Conservation (phyloP, 2,113 vertebrate genomes). For the Etheostoma spectabile region DNA sequence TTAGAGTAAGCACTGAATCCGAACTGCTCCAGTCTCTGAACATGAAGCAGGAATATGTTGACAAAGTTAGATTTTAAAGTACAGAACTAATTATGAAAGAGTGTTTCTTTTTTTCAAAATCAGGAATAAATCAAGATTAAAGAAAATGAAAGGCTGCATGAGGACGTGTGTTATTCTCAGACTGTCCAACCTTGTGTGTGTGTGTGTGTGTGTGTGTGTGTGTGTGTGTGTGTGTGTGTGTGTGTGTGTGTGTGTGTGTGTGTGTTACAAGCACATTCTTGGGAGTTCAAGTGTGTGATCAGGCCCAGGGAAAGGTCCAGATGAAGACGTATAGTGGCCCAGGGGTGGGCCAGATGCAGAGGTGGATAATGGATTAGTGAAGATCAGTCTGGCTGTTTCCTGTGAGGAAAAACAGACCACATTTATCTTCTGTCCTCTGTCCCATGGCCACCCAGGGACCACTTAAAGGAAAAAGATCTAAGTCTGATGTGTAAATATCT, state of each 20-base stretch:
- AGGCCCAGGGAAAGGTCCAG: constrained; percentile 41
- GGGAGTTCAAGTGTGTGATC: constrained; percentile 28
- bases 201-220: too few relatives aligned
- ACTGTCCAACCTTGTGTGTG: not conserved
- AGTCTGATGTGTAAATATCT: constrained; percentile 44
- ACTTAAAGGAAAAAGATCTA: constrained; percentile 36
- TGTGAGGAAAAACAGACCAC: constrained; percentile 62
- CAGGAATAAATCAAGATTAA: constrained; percentile 7
- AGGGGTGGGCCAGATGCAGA: constrained; percentile 46
- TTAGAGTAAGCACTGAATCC: not conserved
- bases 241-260: not conserved
- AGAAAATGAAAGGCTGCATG: not conserved
- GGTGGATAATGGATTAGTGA: constrained; percentile 55
- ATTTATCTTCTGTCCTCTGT: constrained; percentile 47
- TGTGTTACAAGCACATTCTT: not conserved
- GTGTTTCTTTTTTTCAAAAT: not conserved
- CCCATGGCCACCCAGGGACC: constrained; percentile 56
- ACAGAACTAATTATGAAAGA: not conserved
- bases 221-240: not conserved
- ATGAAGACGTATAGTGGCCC: constrained; percentile 61
- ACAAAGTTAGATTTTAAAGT: not conserved
- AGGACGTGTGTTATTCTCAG: constrained; percentile 20
- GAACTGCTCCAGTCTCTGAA: not conserved
- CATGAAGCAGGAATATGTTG: not conserved
- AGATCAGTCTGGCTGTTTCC: constrained; percentile 51